Percentiles rank a stretch among this genome's conserved stretches.
phyloP scores from a whole-genome alignment of 2,888 invertebrate genomes.

The Scaeva pyrastri region DNA sequence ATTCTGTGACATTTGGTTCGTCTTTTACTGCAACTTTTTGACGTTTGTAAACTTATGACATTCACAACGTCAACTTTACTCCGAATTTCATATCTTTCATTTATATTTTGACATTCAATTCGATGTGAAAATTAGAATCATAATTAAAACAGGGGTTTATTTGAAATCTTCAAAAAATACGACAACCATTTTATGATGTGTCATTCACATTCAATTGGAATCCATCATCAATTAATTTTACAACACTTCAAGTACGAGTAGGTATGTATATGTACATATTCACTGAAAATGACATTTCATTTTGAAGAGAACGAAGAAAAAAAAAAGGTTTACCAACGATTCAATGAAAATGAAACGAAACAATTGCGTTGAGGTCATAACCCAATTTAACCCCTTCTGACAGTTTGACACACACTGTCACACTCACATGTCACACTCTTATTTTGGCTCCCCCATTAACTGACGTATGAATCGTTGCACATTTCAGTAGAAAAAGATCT shows the following conservation, averaged over 20 bases:
- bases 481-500: background rate
- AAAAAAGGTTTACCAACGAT: constrained; percentile 1
- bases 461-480: constrained; percentile 10
- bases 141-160: background rate
- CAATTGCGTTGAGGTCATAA: constrained; percentile 61
- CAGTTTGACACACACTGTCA: constrained; percentile 22
- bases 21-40: too few species aligned
- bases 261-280: too few species aligned
- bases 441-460: constrained; percentile 48
- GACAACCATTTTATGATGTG: constrained; percentile 6
- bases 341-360: background rate
- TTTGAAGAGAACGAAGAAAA: background rate
- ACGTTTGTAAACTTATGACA: too few species aligned
- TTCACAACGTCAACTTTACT: too few species aligned
- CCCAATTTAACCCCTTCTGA: constrained; percentile 60
- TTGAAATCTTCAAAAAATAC: background rate
- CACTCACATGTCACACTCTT: constrained; percentile 34
- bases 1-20: too few species aligned
- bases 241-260: constrained; percentile 8
- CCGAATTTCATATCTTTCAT: background rate
- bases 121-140: background rate
- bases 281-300: constrained; percentile 13
- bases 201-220: constrained; percentile 3
- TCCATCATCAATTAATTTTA: constrained; percentile 36
- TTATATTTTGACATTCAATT: background rate